phyloP scores from a whole-genome alignment of 2,797 vertebrate species.

The Nasua narica region DNA sequence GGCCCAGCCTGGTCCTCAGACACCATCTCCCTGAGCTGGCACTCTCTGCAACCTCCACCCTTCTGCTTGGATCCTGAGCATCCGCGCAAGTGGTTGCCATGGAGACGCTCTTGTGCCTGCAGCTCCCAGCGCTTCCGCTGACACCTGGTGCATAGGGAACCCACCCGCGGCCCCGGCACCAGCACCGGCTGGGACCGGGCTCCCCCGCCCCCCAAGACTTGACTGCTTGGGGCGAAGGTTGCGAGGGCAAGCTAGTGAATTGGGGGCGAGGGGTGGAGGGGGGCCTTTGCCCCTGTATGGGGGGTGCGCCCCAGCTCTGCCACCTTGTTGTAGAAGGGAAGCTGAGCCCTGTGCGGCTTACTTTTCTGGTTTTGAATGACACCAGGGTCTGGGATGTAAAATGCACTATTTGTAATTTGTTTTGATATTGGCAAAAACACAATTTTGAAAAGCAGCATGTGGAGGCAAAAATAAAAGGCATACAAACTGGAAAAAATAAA shows the following conservation, averaged over 20 bases:
- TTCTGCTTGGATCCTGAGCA: neutral
- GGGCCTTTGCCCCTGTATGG: fast-evolving
- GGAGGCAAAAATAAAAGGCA: neutral
- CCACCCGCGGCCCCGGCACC: neutral
- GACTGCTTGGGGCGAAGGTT: neutral
- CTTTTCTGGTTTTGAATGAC: neutral
- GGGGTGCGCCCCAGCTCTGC: neutral
- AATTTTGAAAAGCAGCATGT: neutral
- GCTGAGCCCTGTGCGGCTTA: neutral
- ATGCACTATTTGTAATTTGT: neutral
- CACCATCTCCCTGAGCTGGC: neutral
- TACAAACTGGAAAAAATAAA: neutral
- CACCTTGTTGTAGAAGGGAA: neutral
- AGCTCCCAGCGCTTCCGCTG: neutral
- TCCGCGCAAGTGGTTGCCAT: neutral
- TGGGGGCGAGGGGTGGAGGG: too few species aligned
- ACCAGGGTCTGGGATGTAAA: neutral
- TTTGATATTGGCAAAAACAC: neutral
- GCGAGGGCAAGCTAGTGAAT: neutral
- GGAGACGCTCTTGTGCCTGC: neutral
- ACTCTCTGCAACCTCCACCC: neutral
- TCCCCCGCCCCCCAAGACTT: neutral
- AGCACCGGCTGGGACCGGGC: fast-evolving
- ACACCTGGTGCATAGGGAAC: neutral
- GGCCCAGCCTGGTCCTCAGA: neutral